Evolutionary conservation across 2,113 vertebrate genomes (phyloP).

Genomic region (Edolisoma coerulescens): DNA sequence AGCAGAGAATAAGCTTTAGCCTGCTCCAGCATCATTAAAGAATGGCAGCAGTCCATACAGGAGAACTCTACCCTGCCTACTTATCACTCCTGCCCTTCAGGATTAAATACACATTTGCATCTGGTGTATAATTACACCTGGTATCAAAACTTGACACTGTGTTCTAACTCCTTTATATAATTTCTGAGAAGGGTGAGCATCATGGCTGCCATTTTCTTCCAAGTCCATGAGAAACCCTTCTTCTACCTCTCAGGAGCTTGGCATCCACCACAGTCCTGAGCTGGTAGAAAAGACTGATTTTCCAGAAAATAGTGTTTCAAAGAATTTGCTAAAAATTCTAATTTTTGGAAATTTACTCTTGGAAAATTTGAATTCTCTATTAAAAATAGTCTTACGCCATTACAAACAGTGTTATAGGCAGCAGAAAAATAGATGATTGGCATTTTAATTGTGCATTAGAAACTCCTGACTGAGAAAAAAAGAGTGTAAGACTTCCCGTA

Average conservation of each 20-base stretch:
- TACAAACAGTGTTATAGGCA: neutral
- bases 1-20: neutral
- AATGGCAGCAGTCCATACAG: neutral
- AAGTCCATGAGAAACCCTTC: neutral
- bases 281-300: neutral
- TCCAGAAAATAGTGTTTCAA: neutral
- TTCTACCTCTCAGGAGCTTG: neutral
- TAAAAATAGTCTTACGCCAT: neutral
- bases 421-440: neutral
- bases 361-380: neutral
- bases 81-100: neutral
- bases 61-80: neutral
- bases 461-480: neutral
- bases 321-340: neutral
- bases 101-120: neutral
- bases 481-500: neutral
- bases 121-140: neutral
- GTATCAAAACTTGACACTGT: neutral
- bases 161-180: neutral
- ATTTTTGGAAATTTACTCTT: neutral
- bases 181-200: neutral
- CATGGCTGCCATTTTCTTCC: neutral
- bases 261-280: neutral
- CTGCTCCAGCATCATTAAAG: neutral
- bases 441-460: neutral